Conservation (phyloP, 1,140 invertebrate genomes). For the Solenopsis fugax region DNA sequence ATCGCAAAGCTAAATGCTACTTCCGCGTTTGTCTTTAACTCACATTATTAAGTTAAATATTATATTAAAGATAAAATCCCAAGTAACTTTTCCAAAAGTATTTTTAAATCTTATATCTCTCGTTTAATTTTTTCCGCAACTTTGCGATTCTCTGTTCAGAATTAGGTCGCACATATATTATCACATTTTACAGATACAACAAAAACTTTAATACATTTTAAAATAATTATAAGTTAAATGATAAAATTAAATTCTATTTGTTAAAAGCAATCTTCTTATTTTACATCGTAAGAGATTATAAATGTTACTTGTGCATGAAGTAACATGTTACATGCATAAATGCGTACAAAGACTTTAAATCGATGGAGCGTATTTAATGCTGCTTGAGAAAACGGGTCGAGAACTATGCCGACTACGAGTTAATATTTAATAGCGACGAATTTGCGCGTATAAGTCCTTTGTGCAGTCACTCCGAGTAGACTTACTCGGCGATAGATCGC, state of each 20-base stretch:
- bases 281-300: neutral
- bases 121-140: neutral
- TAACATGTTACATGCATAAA: neutral
- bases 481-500: constrained; percentile 15
- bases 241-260: neutral
- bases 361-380: neutral
- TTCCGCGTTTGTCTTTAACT: neutral
- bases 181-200: neutral
- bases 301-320: neutral
- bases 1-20: neutral
- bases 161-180: neutral
- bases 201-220: neutral
- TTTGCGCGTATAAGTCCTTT: constrained; percentile 15
- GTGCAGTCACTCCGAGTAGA: neutral
- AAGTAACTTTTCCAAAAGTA: neutral
- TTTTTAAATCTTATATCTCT: neutral
- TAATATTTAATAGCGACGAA: constrained; percentile 36
- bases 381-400: constrained; percentile 1
- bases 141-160: neutral
- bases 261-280: neutral
- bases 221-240: neutral
- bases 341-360: constrained; percentile 5
- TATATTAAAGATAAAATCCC: neutral
- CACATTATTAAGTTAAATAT: neutral
- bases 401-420: neutral